Conservation (phyloP, 2,113 vertebrate genomes). For the Grallaria varia region DNA sequence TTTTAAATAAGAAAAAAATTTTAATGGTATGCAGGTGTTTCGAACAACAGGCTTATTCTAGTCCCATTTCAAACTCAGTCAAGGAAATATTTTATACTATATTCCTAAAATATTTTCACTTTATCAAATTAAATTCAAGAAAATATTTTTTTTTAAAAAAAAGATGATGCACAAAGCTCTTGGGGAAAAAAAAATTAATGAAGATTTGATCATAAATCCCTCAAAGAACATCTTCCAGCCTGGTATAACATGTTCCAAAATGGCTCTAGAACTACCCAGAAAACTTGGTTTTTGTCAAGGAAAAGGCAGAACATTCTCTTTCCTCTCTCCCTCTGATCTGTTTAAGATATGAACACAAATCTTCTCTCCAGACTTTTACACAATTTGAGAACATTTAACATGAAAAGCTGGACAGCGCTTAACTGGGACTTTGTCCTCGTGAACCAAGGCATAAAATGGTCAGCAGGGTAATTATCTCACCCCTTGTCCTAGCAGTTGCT, state of each 20-base stretch:
- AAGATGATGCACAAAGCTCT: background rate
- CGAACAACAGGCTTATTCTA: background rate
- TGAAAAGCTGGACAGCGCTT: background rate
- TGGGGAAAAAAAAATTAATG: accelerated
- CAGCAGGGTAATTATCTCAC: background rate
- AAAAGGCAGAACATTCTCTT: background rate
- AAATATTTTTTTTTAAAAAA: background rate
- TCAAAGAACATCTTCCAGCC: background rate
- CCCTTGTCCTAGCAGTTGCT: background rate
- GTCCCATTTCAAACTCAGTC: background rate
- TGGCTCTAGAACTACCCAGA: background rate
- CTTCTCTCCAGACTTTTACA: background rate
- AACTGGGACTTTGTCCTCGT: background rate
- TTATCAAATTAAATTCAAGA: background rate
- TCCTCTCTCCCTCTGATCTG: background rate
- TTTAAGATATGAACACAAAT: background rate
- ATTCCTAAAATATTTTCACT: background rate
- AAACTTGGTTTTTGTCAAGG: background rate
- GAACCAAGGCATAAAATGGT: background rate
- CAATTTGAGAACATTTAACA: background rate
- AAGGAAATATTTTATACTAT: background rate
- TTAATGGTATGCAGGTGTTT: background rate
- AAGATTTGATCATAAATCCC: background rate
- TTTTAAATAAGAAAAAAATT: background rate
- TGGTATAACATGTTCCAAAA: background rate